Evolutionary conservation across 2,888 invertebrate species (phyloP), one percentile per base, ranked within the genome.

Genomic region (Lingula anatina): DNA sequence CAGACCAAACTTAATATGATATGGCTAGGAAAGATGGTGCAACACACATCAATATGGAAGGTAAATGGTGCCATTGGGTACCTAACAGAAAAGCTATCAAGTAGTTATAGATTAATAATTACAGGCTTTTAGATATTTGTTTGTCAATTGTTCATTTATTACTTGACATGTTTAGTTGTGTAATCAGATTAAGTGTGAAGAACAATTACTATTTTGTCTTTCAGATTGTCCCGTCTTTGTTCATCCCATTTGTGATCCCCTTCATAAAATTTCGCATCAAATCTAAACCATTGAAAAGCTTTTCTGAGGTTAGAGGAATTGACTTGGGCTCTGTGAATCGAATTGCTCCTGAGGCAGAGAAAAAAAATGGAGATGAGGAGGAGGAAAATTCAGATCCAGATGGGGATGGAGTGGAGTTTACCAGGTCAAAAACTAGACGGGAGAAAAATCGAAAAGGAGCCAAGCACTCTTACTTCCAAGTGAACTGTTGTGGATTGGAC

Each of bases 1-100:
- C 76, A 76, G 60, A 73, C 75, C 3, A 73, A 73, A 53, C 66
- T 77, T n/a, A 75, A 72, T 47, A 55, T 58, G 35, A 72, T 75
- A 46, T 77, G 76, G 77, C 73, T 69, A 50, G 77, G 77, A 5
- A 55, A 64, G 20, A 71, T 77, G 70, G 70, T 69, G 1, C 61
- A 69, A 23, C 70, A 72, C 56, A 76, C 74, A 4, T 62, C 70
- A 23, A 61, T 59, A 9, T 64, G 66, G 60, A 75, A 71, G 69
- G 75, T 74, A 39, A 24, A 54, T 15, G 26, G 28, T 12, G 12
- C 40, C 18, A 23, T 4, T n/a, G n/a, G n/a, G n/a, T n/a, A n/a
- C n/a, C n/a, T n/a, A n/a, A 31, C 35, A 9, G 15, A 35, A 9
- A 35, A 35, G 12, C 35, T n/a, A n/a, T 35, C n/a, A 12, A 9